Evolutionary conservation across 2,888 invertebrate genomes (phyloP).

Genomic region (Eutolmus rufibarbis): DNA sequence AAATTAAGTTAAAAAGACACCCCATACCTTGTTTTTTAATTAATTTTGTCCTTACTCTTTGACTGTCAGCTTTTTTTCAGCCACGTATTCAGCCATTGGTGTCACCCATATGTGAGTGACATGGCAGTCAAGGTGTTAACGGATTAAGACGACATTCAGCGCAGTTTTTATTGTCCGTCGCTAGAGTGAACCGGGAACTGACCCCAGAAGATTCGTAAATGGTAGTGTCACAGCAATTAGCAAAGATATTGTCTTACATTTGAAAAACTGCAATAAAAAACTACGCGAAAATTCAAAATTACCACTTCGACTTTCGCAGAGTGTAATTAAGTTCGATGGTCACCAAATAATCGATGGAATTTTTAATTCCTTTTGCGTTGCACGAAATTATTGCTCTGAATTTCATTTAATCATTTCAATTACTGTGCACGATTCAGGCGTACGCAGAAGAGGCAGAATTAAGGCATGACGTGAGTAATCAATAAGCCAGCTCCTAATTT

Average conservation of each 20-base stretch:
- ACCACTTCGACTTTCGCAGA: neutral
- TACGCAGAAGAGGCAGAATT: slow-evolving; percentile 34
- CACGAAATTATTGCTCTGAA: slow-evolving; percentile 12
- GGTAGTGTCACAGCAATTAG: neutral
- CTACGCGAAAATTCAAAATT: neutral
- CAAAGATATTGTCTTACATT: neutral
- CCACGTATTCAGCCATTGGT: too few species aligned
- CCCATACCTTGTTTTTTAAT: too few species aligned
- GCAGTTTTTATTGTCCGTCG: too few species aligned
- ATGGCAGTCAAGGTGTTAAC: too few species aligned
- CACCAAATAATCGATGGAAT: slow-evolving; percentile 11
- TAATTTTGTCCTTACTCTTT: too few species aligned
- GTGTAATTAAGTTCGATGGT: slow-evolving; percentile 8
- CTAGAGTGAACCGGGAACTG: too few species aligned
- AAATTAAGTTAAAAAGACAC: too few species aligned
- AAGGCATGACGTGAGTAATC: slow-evolving; percentile 47
- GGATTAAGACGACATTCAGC: too few species aligned
- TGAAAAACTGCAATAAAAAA: neutral
- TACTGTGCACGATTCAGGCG: neutral
- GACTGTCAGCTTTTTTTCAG: too few species aligned
- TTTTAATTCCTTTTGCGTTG: neutral
- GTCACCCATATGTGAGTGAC: too few species aligned
- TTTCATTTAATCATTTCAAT: slow-evolving; percentile 39
- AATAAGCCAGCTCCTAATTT: slow-evolving; percentile 47
- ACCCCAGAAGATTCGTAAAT: neutral